A percentile compares a stretch with the other conserved stretches of the same genome.
Conservation (phyloP, 2,888 invertebrate genomes). For the Ditula angustiorana region DNA sequence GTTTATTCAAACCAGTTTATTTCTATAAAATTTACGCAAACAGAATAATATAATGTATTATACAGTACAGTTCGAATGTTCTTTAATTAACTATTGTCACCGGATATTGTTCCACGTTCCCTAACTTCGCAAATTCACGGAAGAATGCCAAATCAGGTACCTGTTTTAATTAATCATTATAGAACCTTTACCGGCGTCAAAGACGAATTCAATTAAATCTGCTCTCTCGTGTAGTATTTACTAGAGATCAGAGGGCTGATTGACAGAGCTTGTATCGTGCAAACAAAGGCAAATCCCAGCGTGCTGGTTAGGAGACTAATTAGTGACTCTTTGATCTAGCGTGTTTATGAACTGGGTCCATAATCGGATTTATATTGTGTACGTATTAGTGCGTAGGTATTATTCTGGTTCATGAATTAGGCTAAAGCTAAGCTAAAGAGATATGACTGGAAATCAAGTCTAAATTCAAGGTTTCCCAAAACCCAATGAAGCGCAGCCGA, state of each 20-base stretch:
- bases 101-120: not conserved
- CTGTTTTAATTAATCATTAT: not conserved
- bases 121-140: not conserved
- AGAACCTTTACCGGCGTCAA: not conserved
- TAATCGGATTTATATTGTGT: constrained; percentile 25
- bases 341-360: constrained; percentile 13
- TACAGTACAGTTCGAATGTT: not conserved
- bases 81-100: constrained; percentile 3
- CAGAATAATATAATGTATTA: too few species aligned
- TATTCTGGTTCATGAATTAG: too few species aligned
- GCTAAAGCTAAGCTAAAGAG: too few species aligned
- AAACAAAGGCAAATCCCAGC: constrained; percentile 34
- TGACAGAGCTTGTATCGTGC: constrained; percentile 20
- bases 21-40: too few species aligned
- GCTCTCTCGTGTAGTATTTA: constrained; percentile 18
- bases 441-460: too few species aligned
- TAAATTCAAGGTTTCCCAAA: too few species aligned
- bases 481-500: too few species aligned
- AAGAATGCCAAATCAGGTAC: not conserved
- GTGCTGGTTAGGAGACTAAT: constrained; percentile 31
- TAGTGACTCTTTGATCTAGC: constrained; percentile 34
- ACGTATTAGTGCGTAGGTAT: too few species aligned
- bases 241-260: constrained; percentile 27
- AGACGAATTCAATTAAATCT: constrained; percentile 12
- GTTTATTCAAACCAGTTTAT: too few species aligned